Conservation (phyloP, 2,888 invertebrate genomes). For the Spodoptera exigua region DNA sequence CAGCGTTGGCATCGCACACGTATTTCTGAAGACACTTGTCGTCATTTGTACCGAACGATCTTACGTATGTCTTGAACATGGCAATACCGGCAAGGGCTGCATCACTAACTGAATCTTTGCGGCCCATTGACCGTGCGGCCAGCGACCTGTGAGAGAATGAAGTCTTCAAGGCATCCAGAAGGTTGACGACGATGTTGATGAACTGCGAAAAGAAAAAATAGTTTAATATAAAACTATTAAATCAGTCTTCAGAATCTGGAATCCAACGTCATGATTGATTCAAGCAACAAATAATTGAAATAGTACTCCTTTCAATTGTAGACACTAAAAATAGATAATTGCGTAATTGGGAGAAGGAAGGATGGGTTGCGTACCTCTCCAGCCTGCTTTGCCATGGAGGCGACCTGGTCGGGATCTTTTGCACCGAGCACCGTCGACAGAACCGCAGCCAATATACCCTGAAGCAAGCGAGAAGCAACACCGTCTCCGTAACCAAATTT, state of each 20-base stretch:
- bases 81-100: conserved; percentile 96
- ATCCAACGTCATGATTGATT: conserved; percentile 11
- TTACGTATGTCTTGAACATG: conserved; percentile 96
- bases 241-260: conserved; percentile 9
- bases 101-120: conserved; percentile 96
- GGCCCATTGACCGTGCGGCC: conserved; percentile 95
- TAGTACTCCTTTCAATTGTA: conserved; percentile 7
- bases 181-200: conserved; percentile 97
- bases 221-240: conserved; percentile 1
- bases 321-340: conserved; percentile 33
- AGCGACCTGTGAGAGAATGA: conserved; percentile 97
- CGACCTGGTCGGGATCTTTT: conserved; percentile 97
- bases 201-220: conserved; percentile 89
- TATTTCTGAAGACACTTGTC: conserved; percentile 96
- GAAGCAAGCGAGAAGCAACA: conserved; percentile 91
- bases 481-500: conserved; percentile 88
- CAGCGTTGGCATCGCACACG: conserved; percentile 96
- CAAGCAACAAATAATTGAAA: conserved; percentile 2
- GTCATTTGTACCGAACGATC: conserved; percentile 93
- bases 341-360: conserved; percentile 77
- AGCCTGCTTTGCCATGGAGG: conserved; percentile 98
- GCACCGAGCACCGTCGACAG: conserved; percentile 97
- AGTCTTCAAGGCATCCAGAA: conserved; percentile 96
- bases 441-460: conserved; percentile 97
- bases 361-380: conserved; percentile 95